Base-by-base conservation (phyloP, 2,888 invertebrate genomes). In the Tanypteryx hageni region DNA sequence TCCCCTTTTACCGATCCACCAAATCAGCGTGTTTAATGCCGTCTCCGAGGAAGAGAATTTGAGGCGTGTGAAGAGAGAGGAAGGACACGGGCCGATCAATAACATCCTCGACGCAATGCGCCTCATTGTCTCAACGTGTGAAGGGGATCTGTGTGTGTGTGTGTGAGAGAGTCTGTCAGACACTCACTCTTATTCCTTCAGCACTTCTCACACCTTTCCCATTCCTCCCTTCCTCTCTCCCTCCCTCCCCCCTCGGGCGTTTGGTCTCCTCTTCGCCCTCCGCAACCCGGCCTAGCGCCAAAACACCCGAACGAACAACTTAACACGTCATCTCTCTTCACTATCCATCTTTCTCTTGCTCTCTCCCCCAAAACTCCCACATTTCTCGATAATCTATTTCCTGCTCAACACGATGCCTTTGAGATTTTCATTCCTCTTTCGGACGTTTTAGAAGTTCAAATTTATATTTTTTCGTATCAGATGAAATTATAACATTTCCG, bases 81-180 rank as follows among this genome's bases (percentile, higher is more conserved):
- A 86, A 86, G 59, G 86, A 86, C 86, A 59, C 82, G 44, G 27
- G 82, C 31, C 86, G 86, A 86, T 86, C 86, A 61, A 86, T 86
- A 86, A 61, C 61, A 86, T 86, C 18, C 86, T 86, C 86, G 86
- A 86, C 86, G 86, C 86, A 86, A 61, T 86, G 86, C 86, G 86
- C 86, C 58, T 61, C 86, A 86, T 86, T 64, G 61, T 86, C 86
- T 61, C 61, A 58, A 86, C 31, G 59, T 86, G 61, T 61, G 64
- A 61, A 59, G 59, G n/a, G n/a, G n/a, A 68, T 68, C 22, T 22
- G 76, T 76, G 76, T 76, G 44, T 44, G 44, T 44, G 44, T 44
- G 44, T 44, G 44, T n/a, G n/a, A n/a, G n/a, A n/a, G n/a, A n/a
- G n/a, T 44, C 44, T 44, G 76, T 76, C 76, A 76, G 76, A 27